These are phyloP conservation scores for Polypterus bichir DNA, from an alignment of 2,113 vertebrate genomes.

Conservation along the genomic window DNA sequence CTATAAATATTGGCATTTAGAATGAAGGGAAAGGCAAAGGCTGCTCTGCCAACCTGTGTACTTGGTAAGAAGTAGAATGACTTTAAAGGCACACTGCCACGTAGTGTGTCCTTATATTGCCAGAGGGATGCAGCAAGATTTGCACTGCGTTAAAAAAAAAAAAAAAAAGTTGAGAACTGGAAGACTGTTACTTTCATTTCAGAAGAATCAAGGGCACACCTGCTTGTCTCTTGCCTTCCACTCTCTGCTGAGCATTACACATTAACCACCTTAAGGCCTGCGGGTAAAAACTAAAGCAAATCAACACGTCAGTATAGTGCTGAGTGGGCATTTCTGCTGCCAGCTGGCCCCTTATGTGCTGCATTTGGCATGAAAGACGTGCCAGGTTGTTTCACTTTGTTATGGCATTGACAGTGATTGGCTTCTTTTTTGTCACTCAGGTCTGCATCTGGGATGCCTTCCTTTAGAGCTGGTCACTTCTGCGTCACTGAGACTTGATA, in stretches of 20 bases:
- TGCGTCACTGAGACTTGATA: conserved; percentile 29
- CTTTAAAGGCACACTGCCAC: not conserved
- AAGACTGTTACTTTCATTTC: too few relatives aligned
- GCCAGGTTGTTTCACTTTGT: not conserved
- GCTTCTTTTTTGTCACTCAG: conserved; percentile 12
- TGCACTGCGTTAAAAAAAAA: too few relatives aligned
- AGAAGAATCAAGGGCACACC: too few relatives aligned
- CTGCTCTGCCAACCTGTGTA: not conserved
- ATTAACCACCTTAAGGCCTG: not conserved
- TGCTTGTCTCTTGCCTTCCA: too few relatives aligned
- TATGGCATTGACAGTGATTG: not conserved
- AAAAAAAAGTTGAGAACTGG: too few relatives aligned
- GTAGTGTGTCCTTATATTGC: not conserved
- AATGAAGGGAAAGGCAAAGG: not conserved
- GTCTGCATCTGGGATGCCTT: conserved; percentile 27
- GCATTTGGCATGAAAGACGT: not conserved
- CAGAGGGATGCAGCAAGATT: too few relatives aligned
- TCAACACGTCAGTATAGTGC: not conserved
- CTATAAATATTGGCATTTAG: not conserved
- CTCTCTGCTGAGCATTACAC: too few relatives aligned
- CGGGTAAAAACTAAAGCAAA: not conserved
- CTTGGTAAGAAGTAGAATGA: not conserved
- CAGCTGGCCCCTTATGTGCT: too few relatives aligned
- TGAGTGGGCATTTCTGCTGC: not conserved
- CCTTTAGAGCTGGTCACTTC: conserved; percentile 28